Conservation (phyloP, 2,888 invertebrate species). For the Reticulitermes lucifugus region DNA sequence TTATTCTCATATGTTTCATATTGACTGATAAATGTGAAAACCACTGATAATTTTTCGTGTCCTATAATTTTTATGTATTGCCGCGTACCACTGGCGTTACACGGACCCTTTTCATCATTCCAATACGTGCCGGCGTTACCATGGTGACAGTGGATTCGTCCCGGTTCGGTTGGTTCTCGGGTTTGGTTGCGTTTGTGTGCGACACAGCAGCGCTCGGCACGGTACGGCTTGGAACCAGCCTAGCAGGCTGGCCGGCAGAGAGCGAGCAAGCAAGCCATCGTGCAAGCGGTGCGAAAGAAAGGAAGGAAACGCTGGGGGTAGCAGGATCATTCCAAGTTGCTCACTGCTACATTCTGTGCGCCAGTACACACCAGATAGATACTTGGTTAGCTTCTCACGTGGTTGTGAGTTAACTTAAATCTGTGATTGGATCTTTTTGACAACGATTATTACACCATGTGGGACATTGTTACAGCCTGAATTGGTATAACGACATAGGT, state of each 20-base stretch:
- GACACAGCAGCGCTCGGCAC: constrained; percentile 36
- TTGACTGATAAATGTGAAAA: neutral
- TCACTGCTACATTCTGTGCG: constrained; percentile 23
- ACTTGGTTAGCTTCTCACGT: constrained; percentile 33
- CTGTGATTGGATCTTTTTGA: constrained; percentile 32
- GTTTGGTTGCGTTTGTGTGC: constrained; percentile 36
- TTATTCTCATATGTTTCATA: neutral
- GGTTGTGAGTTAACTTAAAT: constrained; percentile 30
- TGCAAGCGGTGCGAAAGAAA: constrained; percentile 27
- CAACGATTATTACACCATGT: constrained; percentile 36
- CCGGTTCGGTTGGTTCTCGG: constrained; percentile 31
- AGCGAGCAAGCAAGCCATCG: constrained; percentile 11
- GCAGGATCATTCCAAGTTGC: constrained; percentile 38
- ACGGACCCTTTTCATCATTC: neutral
- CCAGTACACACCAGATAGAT: constrained; percentile 24
- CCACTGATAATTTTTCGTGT: neutral
- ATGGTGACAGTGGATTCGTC: constrained; percentile 35
- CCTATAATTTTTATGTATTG: neutral
- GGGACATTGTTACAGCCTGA: constrained; percentile 32
- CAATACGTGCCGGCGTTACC: constrained; percentile 36
- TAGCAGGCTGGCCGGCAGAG: constrained; percentile 36
- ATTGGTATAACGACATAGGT: neutral
- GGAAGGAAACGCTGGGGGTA: constrained; percentile 15
- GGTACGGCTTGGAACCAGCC: constrained; percentile 30
- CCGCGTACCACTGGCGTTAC: constrained; percentile 17